A percentile compares a stretch with the other conserved stretches of the same genome.
These are phyloP conservation scores for Scaptodrosophila lebanonensis DNA, from an alignment of 1,140 invertebrate genomes.

Conservation along the genomic window DNA sequence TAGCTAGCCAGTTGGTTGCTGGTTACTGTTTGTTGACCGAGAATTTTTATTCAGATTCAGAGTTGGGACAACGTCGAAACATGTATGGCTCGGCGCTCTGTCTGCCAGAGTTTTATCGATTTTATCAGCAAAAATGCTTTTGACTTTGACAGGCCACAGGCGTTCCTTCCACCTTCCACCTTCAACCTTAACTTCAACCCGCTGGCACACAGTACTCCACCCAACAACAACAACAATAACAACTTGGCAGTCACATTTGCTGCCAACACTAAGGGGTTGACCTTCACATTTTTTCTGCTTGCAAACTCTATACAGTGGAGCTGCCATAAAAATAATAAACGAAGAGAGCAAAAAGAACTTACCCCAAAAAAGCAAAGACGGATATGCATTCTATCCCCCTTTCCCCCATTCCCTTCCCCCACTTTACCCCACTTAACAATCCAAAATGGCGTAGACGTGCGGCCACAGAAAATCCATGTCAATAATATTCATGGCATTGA, in stretches of 20 bases:
- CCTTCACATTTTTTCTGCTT: constrained; percentile 40
- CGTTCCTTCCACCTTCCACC: no score
- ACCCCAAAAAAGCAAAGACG: not conserved
- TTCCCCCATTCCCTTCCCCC: no score
- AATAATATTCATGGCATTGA: constrained; percentile 73
- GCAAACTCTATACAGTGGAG: no score
- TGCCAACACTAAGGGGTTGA: constrained; percentile 53
- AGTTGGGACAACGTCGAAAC: constrained; percentile 3
- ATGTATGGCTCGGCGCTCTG: constrained; percentile 12
- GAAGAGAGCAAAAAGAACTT: no score
- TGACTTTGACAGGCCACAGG: constrained; percentile 53
- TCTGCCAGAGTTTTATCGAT: constrained; percentile 56
- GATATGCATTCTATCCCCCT: not conserved
- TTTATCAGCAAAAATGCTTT: constrained; percentile 52
- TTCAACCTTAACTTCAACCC: constrained; percentile 36
- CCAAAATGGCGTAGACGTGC: not conserved
- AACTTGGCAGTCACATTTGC: constrained; percentile 15
- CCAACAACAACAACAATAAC: not conserved
- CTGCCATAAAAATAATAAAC: no score
- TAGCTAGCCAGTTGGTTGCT: no score
- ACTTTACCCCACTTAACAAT: no score
- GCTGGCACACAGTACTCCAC: not conserved
- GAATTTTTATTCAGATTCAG: constrained; percentile 25
- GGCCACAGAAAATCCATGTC: constrained; percentile 60
- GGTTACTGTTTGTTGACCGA: constrained; percentile 24